Evolutionary conservation across 1,140 invertebrate genomes (phyloP).

Genomic region (Drosophila miranda): DNA sequence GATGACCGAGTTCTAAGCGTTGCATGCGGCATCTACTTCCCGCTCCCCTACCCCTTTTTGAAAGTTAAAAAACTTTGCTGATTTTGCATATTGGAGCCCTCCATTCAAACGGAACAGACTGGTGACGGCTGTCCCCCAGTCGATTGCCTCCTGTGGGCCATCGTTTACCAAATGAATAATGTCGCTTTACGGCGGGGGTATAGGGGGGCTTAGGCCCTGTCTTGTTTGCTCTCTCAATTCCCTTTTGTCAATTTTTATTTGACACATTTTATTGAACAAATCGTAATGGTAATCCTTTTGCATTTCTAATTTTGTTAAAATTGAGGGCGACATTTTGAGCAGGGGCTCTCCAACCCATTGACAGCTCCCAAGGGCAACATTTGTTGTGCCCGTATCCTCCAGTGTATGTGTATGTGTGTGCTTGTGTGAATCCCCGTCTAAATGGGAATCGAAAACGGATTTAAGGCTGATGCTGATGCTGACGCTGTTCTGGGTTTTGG

Average conservation of each 20-base stretch:
- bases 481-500: conserved; percentile 18
- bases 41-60: neutral
- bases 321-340: conserved; percentile 38
- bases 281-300: conserved; percentile 58
- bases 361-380: conserved; percentile 48
- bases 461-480: conserved; percentile 50
- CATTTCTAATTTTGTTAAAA: conserved; percentile 57
- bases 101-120: conserved; percentile 31
- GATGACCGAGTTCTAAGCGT: conserved; percentile 26
- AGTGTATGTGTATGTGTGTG: conserved; percentile 9
- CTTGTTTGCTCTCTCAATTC: conserved; percentile 30
- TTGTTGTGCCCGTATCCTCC: conserved; percentile 9
- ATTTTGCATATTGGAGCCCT: conserved; percentile 15
- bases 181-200: conserved; percentile 9
- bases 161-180: conserved; percentile 57
- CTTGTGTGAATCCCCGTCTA: conserved; percentile 31
- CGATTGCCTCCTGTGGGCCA: conserved; percentile 10
- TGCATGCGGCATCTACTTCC: neutral
- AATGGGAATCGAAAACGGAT: conserved; percentile 48
- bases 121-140: neutral
- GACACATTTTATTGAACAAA: conserved; percentile 70
- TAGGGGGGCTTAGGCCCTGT: too few species aligned
- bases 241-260: conserved; percentile 67
- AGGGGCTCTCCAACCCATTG: neutral
- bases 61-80: conserved; percentile 14